phyloP scores from a whole-genome alignment of 2,797 vertebrate genomes.

The Synaphobranchus kaupii region DNA sequence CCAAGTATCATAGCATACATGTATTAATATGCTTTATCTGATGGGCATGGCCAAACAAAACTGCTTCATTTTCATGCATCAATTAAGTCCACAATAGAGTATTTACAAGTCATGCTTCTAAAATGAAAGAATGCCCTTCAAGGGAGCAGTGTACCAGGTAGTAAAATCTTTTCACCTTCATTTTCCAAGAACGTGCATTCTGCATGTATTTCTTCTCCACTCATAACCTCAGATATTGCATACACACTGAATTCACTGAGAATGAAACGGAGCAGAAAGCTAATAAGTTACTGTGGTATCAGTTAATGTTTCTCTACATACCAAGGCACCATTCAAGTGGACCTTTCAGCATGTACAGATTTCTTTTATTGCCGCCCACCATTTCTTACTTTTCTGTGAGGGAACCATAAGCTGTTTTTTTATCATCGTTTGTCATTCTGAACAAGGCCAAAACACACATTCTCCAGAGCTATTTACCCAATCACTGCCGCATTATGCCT shows the following conservation, averaged over 20 bases:
- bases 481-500: constrained; percentile 30
- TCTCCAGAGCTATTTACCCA: constrained; percentile 25
- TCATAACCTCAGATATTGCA: background rate
- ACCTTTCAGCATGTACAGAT: background rate
- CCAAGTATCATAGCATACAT: background rate
- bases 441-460: background rate
- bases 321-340: background rate
- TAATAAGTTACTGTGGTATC: constrained; percentile 22
- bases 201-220: background rate
- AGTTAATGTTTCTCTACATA: constrained; percentile 15
- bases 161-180: background rate
- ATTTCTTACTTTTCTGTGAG: background rate
- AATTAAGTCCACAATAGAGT: background rate
- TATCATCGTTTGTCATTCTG: constrained; percentile 34
- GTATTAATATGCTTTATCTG: background rate
- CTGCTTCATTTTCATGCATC: background rate
- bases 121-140: background rate
- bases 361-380: constrained; percentile 4
- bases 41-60: background rate
- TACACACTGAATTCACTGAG: background rate
- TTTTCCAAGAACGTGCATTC: background rate
- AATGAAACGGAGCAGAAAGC: background rate
- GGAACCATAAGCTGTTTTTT: constrained; percentile 26
- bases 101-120: background rate
- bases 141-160: background rate